Conservation (phyloP, 2,888 invertebrate genomes). For the Mesorhabditis spiculigera region DNA sequence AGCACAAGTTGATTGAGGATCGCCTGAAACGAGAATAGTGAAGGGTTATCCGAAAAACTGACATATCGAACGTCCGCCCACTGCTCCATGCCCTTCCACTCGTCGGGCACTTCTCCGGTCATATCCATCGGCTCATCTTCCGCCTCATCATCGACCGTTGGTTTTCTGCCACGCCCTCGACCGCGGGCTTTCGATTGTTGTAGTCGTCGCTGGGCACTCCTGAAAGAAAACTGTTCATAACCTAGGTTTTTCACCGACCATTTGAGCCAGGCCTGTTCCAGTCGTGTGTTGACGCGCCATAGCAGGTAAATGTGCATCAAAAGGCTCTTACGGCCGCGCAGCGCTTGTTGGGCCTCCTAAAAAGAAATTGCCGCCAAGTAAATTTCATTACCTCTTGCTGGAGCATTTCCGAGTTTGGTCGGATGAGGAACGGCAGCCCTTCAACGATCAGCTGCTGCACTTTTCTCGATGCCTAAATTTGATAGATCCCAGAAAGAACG, state of each 20-base stretch:
- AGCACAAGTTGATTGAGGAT: background rate
- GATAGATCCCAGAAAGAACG: background rate
- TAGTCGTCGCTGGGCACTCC: constrained; percentile 2
- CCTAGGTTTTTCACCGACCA: background rate
- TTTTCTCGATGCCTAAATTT: background rate
- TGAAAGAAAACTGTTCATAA: background rate
- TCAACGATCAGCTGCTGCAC: background rate
- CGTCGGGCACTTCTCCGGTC: background rate
- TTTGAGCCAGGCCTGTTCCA: background rate
- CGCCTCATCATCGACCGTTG: background rate
- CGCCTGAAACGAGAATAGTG: too few species aligned
- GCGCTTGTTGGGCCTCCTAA: background rate
- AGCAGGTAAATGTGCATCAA: background rate
- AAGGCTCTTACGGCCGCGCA: background rate
- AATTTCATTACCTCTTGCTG: background rate
- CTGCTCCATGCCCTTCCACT: background rate
- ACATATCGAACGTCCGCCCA: background rate
- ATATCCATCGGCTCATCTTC: background rate
- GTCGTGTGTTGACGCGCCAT: background rate
- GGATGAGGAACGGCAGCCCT: background rate
- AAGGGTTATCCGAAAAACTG: too few species aligned
- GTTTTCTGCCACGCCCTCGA: background rate
- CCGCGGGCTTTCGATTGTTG: background rate
- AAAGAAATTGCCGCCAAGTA: background rate
- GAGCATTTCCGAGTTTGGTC: background rate